Base-by-base conservation (phyloP, 2,888 invertebrate species). In the Cataglyphis altisquamis region DNA sequence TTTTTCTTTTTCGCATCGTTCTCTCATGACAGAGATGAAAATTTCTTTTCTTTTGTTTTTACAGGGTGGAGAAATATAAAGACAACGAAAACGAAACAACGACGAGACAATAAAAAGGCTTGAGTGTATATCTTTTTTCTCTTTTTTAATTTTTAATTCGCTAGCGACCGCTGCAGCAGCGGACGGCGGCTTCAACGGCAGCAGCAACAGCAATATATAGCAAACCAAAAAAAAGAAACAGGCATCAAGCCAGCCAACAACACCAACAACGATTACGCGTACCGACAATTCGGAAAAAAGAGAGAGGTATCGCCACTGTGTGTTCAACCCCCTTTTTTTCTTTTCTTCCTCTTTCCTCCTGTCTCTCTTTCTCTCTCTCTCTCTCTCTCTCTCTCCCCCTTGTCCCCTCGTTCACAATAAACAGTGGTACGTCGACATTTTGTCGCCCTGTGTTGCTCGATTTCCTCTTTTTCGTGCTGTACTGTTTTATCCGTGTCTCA, bases 161-260 rank as follows among this genome's bases (percentile, higher is more conserved):
- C 88, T 85, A 90, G 74, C 82, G 84, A 90, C 86, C 84, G 87
- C 84, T 85, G 90, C 90, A 84, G 90, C 90, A 88, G 82, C 89
- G 85, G 39, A 86, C 89, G 86, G 84, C 87, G 87, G 82, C 88
- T 60, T 52, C 87, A 88, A 87, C 85, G 85, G 86, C 87, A 86
- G 86, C 87, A 89, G 88, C 86, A 86, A 89, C 89, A 91, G 89
- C 90, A 90, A 91, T 89, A 60, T 90, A 67, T 36, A 91, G 89
- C 91, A 92, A 92, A 90, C 60, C 60, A 72, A 80, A 75, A 78
- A 70, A 29, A 72, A 80, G 72, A 72, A 57, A 92, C 93, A 90
- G 91, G 92, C 91, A 91, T 92, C 89, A 92, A 93, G 89, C 91
- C 91, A 91, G 89, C 89, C 89, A 90, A 89, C 88, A 90, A 90